Evolutionary conservation across 2,113 vertebrate species (phyloP).

Genomic region (Callipepla squamata): DNA sequence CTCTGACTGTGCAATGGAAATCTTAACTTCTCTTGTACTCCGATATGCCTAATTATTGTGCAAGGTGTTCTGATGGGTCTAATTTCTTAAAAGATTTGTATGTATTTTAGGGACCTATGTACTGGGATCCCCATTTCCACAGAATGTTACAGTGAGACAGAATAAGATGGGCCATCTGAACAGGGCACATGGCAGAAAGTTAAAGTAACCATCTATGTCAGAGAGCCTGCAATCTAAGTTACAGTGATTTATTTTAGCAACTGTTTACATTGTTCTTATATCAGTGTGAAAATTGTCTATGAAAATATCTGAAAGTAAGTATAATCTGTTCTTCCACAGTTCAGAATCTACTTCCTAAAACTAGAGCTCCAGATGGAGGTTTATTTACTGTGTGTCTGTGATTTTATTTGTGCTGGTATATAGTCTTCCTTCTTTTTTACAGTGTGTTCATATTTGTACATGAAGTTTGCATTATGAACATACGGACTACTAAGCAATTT

Average conservation of each 20-base stretch:
- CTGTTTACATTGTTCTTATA: slow-evolving; percentile 46
- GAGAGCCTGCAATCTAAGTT: slow-evolving; percentile 26
- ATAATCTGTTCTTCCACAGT: slow-evolving; percentile 68
- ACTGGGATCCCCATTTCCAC: not conserved
- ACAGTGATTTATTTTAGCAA: slow-evolving; percentile 12
- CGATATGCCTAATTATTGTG: not conserved
- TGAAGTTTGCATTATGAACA: not conserved
- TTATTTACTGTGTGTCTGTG: slow-evolving; percentile 50
- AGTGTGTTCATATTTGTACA: not conserved
- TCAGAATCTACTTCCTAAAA: slow-evolving; percentile 61
- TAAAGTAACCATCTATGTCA: slow-evolving; percentile 14
- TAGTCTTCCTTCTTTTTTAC: not conserved
- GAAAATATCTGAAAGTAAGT: slow-evolving; percentile 69
- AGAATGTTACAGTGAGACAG: not conserved
- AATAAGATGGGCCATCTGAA: not conserved
- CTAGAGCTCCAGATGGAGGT: slow-evolving; percentile 55
- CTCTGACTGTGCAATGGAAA: not conserved
- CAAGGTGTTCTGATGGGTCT: slow-evolving; percentile 2
- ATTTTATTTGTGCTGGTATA: not conserved
- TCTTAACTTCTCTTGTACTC: slow-evolving; percentile 20
- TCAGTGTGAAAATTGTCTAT: slow-evolving; percentile 58
- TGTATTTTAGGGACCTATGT: not conserved
- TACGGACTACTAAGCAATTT: not conserved
- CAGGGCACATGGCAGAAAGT: not conserved
- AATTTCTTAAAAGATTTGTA: not conserved